A percentile compares a stretch with the other conserved stretches of the same genome.
Conservation (phyloP, 2,888 invertebrate genomes). For the Syrista parreyssii region DNA sequence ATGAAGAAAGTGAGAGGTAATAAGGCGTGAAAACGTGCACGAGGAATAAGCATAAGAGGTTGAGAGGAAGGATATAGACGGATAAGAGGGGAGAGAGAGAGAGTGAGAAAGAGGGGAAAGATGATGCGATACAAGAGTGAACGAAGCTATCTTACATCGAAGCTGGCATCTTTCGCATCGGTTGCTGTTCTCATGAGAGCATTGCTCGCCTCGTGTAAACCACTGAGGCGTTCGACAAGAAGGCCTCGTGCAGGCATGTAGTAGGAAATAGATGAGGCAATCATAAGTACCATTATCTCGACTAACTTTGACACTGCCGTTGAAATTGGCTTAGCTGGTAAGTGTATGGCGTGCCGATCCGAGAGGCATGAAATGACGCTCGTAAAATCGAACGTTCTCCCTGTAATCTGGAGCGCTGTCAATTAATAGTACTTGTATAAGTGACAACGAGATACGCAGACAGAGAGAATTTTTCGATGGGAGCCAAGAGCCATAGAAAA, state of each 20-base stretch:
- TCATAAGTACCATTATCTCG: neutral
- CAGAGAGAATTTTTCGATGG: neutral
- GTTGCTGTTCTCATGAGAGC: neutral
- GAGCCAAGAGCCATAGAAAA: neutral
- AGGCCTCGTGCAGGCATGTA: neutral
- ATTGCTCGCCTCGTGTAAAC: neutral
- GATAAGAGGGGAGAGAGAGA: too few species aligned
- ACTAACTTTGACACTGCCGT: neutral
- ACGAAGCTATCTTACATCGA: conserved; percentile 44
- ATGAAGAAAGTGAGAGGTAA: neutral
- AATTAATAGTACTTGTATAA: neutral
- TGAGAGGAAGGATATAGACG: neutral
- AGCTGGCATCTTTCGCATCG: conserved; percentile 30
- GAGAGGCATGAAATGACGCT: neutral
- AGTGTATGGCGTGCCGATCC: neutral
- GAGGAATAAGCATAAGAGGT: neutral
- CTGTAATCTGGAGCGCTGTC: conserved; percentile 7
- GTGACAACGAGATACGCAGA: neutral
- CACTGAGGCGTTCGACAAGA: neutral
- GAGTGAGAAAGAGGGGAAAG: conserved; percentile 11
- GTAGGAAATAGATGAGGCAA: neutral
- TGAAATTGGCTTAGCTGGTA: neutral
- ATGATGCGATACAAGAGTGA: conserved; percentile 46
- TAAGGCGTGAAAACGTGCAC: neutral
- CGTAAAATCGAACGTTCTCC: neutral